A percentile compares a stretch with the other conserved stretches of the same genome.
Conservation (phyloP, 2,888 invertebrate genomes). For the Drosophila sordidapex region DNA sequence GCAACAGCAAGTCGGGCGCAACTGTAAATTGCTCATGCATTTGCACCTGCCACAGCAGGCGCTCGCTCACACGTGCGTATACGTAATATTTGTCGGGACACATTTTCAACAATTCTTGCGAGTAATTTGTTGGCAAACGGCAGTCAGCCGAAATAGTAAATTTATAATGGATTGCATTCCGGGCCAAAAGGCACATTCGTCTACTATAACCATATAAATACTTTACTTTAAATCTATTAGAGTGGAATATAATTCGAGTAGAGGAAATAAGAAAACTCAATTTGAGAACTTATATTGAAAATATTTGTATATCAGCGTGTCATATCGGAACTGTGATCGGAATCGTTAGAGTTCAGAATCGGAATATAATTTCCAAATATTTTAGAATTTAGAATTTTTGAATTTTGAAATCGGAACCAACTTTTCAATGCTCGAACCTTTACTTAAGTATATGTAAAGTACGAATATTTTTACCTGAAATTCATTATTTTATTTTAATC, state of each 20-base stretch:
- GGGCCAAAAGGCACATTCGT: too few relatives aligned
- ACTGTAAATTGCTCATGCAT: conserved; percentile 55
- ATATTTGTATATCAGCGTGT: neutral
- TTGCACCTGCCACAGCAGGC: conserved; percentile 45
- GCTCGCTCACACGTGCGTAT: conserved; percentile 39
- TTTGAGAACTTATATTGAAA: neutral
- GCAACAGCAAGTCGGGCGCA: conserved; percentile 29
- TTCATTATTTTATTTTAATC: neutral
- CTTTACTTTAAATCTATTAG: neutral
- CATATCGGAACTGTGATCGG: neutral
- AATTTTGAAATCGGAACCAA: neutral
- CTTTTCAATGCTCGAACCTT: neutral
- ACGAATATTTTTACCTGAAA: neutral
- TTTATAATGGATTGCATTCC: neutral
- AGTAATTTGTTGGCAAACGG: conserved; percentile 2
- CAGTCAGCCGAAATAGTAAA: conserved; percentile 23
- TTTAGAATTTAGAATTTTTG: too few relatives aligned
- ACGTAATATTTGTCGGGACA: conserved; percentile 37
- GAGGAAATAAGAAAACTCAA: neutral
- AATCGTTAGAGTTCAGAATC: neutral
- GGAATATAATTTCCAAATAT: neutral
- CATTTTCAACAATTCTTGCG: conserved; percentile 11
- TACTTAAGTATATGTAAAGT: neutral
- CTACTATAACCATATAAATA: neutral
- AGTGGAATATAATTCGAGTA: neutral